phyloP scores from a whole-genome alignment of 2,888 invertebrate genomes.

The Cheilosia vernalis region DNA sequence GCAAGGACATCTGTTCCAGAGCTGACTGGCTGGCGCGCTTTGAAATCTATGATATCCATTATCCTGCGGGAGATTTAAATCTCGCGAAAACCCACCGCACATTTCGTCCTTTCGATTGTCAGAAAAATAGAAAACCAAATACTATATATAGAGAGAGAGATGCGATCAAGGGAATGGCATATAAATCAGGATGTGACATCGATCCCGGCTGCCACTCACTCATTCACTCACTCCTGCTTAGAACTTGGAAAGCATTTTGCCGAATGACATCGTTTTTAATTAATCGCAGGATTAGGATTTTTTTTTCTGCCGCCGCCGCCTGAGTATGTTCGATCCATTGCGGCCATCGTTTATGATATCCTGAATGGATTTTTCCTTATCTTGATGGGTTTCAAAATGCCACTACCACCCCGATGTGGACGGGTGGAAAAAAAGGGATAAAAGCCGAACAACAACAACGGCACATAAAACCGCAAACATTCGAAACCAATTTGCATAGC shows the following conservation, averaged over 20 bases:
- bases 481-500: constrained; percentile 75
- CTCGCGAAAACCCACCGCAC: constrained; percentile 41
- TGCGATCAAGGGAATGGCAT: constrained; percentile 57
- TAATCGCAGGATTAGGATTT: constrained; percentile 78
- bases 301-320: constrained; percentile 6
- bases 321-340: constrained; percentile 41
- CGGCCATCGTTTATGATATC: constrained; percentile 68
- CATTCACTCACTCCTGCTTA: constrained; percentile 16
- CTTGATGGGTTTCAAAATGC: constrained; percentile 70
- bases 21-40: constrained; percentile 28
- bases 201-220: constrained; percentile 42
- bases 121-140: constrained; percentile 16
- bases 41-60: constrained; percentile 66
- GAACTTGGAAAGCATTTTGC: constrained; percentile 77
- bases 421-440: constrained; percentile 19
- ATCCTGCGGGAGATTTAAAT: constrained; percentile 70
- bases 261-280: constrained; percentile 81
- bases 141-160: neutral
- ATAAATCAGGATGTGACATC: constrained; percentile 63
- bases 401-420: constrained; percentile 42
- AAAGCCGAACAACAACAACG: constrained; percentile 32
- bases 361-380: constrained; percentile 69
- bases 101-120: constrained; percentile 38
- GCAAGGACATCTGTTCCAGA: constrained; percentile 83
- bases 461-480: constrained; percentile 71